Percentiles rank a stretch among this genome's conserved stretches.
These are phyloP conservation scores for Lepidonotus clava DNA, from an alignment of 2,888 invertebrate genomes.

Conservation along the genomic window DNA sequence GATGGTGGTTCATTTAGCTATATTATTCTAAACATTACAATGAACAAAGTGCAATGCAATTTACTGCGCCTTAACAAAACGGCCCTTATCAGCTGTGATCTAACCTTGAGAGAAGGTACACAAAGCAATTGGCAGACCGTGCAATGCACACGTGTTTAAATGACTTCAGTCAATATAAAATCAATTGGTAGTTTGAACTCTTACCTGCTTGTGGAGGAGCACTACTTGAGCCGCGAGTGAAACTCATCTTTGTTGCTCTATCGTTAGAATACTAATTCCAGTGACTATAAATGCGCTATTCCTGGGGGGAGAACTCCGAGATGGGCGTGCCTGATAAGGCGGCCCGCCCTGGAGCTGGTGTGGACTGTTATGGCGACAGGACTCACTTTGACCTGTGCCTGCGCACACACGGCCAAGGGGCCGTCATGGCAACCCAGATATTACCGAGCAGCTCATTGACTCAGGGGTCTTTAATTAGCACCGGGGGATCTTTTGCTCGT, in stretches of 20 bases:
- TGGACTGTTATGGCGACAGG: background rate
- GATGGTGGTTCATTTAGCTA: no score
- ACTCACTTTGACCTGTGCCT: background rate
- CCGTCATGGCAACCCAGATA: constrained; percentile 10
- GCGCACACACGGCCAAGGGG: background rate
- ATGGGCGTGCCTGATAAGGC: background rate
- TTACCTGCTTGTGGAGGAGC: no score
- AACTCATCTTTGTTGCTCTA: constrained; percentile 19
- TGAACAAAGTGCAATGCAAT: no score
- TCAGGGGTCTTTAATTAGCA: background rate
- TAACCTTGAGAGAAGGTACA: no score
- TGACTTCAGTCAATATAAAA: no score
- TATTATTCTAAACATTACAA: no score
- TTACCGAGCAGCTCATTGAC: background rate
- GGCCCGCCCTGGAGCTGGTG: background rate
- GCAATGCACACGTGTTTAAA: no score
- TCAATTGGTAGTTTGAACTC: no score
- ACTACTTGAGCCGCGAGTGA: background rate
- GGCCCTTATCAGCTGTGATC: no score
- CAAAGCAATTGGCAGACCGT: no score
- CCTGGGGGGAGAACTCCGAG: background rate
- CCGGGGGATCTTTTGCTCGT: background rate
- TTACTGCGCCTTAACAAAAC: no score
- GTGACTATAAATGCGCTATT: no score
- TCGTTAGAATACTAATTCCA: background rate